Base-by-base conservation (phyloP, 2,113 vertebrate genomes). In the Hippocampus zosterae region DNA sequence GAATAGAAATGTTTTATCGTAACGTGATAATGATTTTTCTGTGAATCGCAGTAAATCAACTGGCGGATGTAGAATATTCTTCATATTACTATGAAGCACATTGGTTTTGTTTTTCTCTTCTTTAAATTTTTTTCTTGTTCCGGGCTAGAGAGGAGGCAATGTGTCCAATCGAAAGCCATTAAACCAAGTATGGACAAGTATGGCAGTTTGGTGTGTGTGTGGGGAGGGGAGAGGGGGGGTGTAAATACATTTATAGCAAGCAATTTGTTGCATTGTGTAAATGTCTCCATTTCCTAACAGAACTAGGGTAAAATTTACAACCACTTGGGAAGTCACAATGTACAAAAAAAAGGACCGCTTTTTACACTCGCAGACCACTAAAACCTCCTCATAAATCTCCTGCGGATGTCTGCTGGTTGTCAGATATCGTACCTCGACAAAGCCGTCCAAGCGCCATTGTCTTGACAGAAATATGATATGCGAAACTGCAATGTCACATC, bases 401-500 rank as follows among this genome's bases (percentile, higher is more conserved):
- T 88, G 91, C 93, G 92, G 89, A 94, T 93, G 94, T 92, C 90
- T 94, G 90, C 92, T 92, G 94, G 94, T 94, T 95, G 93, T 96
- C 93, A 89, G 93, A 94, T 95, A 95, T 96, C 91, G 90, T 93
- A 91, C 89, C 89, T 92, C 92, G 94, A 95, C 95, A 97, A 94
- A 92, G 92, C 92, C 92, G 96, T 94, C 95, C 92, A 92, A 92
- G 94, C 93, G 93, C 94, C 94, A 92, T 94, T 94, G 94, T 95
- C 94, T 93, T 94, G 95, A 92, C 94, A 97, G 95, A 96, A 97
- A 96, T 96, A 96, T 96, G 95, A 93, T 94, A 93, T 90, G 92
- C 93, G 94, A 95, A 98, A 96, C 93, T 93, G 93, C 92, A 94
- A 93, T 95, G 94, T 96, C 95, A 95, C 92, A 97, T 97, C 94